Evolutionary conservation across 1,140 invertebrate species (phyloP), one percentile per base, ranked within the genome.

Genomic region (Nasonia giraulti): DNA sequence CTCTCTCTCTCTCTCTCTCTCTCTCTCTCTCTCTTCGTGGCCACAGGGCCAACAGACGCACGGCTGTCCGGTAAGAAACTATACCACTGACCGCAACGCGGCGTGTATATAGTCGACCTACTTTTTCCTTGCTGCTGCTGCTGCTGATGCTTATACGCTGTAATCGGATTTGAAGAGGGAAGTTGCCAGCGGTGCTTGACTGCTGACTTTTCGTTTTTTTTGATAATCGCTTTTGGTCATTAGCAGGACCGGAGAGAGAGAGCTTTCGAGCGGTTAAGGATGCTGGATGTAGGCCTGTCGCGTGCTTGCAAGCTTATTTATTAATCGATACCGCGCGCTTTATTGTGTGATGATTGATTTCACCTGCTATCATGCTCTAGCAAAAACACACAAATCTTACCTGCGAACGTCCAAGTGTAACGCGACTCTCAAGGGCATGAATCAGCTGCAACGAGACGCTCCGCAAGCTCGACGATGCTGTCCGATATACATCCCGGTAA

Each of bases 401-500:
- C 1, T 27, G 27, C 27, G 27, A 27, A 27, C 27, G 27, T 27
- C 27, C 27, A 37, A 88, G 80, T 82, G 85, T 23, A 93, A 93
- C 84, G 80, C 87, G 20, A 92, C 90, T 20, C 89, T 37, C 12
- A 91, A 92, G 73, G 91, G 91, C 77, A 86, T 89, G n/a, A 74
- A 88, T 92, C 44, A 89, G 84, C 80, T 93, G 92, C 88, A 92
- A 89, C 82, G 89, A 91, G 80, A 93, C 90, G 40, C 86, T 91
- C 62, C 92, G 92, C 86, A 90, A 44, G 8, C 40, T 44, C 40
- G 40, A 44, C 40, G 40, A 44, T 44, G 40, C 8, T 44, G 40
- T 44, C 40, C 7, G 40, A 7, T 44, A 44, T 44, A 44, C 10
- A 44, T 91, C 62, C 88, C 88, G 86, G 92, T 93, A 86, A 91